Evolutionary conservation across 2,113 vertebrate genomes (phyloP), one percentile per base, ranked within the genome.

Genomic region (Daboia siamensis): DNA sequence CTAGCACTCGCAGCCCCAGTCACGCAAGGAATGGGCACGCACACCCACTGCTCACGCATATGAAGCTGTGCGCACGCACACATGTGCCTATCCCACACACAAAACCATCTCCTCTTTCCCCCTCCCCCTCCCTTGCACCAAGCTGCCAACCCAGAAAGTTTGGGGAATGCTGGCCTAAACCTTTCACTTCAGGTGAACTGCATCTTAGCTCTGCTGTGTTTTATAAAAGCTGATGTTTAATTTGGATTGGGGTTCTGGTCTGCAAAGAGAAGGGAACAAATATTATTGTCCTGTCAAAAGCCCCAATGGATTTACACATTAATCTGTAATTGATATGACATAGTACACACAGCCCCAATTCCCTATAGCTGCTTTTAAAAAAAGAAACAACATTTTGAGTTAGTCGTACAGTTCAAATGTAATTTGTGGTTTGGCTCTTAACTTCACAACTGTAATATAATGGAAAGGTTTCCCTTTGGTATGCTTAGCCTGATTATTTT

Each of bases 401-500:
- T 80, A 44, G 33, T 44, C 20, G 7, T 61, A 15, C 24, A 89
- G 44, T 29, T 52, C 46, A n/a, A 33, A 33, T 74, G 20, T 74
- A 74, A 74, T 44, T 29, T 90, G 61, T 51, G 64, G 46, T 90
- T 85, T 1, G 0, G 52, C 4, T 29, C 23, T 15, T 1, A 0
- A 64, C 17, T 46, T 52, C 90, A 0, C 5, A 1, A 23, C 59
- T 52, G 24, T 59, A 86, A 80, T 90, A 91, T 20, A 21, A 44
- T 0, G 0, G 51, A 59, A 12, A 1, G 0, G 0, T n/a, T 84
- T 91, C 91, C 4, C 61, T 88, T 55, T 7, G 20, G 24, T 87
- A 15, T 57, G 23, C 54, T 23, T 17, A 52, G 29, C 54, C 59
- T 5, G 39, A 51, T 0, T 52, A 1, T 33, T 55, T 91, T 6